Evolutionary conservation across 2,888 invertebrate species (phyloP).

Genomic region (Polia nebulosa): DNA sequence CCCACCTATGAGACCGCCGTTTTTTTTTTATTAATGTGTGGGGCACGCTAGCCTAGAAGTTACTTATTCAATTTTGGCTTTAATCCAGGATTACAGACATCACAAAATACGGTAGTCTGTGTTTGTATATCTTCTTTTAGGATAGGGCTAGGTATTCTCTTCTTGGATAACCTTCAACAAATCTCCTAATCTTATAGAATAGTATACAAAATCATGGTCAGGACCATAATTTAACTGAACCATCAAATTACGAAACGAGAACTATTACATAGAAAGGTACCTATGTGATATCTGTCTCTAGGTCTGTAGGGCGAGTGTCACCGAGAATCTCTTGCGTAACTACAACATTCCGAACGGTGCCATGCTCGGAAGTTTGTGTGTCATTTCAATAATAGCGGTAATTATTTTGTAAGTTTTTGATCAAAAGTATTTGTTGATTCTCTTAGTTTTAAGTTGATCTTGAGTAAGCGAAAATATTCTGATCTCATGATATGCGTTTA

Average conservation of each 20-base stretch:
- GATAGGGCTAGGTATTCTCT: neutral
- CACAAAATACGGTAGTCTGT: neutral
- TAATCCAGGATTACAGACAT: neutral
- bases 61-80: no score
- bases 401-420: neutral
- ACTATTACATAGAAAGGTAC: neutral
- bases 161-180: neutral
- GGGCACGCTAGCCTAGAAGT: neutral
- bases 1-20: neutral
- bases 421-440: neutral
- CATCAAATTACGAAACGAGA: neutral
- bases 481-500: no score
- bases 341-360: slow-evolving; percentile 22
- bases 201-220: neutral
- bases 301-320: slow-evolving; percentile 36
- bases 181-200: neutral
- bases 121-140: neutral
- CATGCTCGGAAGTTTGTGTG: slow-evolving; percentile 2
- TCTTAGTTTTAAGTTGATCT: no score
- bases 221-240: neutral
- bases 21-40: neutral
- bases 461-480: no score
- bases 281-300: slow-evolving; percentile 28
- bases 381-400: slow-evolving; percentile 16
- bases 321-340: slow-evolving; percentile 39